phyloP scores from a whole-genome alignment of 1,140 invertebrate species.

The Achroia grisella region DNA sequence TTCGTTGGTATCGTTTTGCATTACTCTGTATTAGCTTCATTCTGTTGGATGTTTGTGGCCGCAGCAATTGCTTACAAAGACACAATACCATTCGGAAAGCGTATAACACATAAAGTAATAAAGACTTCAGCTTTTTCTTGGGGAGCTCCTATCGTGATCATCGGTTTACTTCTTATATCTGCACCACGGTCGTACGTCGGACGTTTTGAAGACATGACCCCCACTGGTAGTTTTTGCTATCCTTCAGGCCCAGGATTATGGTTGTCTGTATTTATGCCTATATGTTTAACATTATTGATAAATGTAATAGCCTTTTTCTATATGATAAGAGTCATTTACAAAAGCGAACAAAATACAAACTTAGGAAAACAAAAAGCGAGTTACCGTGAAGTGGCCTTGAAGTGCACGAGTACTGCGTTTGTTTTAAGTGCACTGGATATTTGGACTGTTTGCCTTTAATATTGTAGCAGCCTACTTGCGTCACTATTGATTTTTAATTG shows the following conservation, averaged over 20 bases:
- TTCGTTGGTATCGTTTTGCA: conserved; percentile 29
- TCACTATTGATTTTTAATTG: conserved; percentile 44
- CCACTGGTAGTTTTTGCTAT: conserved; percentile 25
- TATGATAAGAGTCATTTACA: conserved; percentile 23
- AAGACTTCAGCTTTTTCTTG: conserved; percentile 31
- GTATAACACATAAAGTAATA: conserved; percentile 23
- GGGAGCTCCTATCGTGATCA: conserved; percentile 18
- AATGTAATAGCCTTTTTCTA: conserved; percentile 33
- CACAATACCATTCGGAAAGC: conserved; percentile 10
- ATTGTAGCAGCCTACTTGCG: conserved; percentile 37
- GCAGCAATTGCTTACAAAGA: conserved; percentile 35
- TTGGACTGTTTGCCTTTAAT: conserved; percentile 29
- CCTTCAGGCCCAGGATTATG: conserved; percentile 28
- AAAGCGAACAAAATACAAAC: conserved; percentile 23
- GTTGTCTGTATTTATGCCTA: conserved; percentile 17
- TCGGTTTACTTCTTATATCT: conserved; percentile 16
- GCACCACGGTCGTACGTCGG: conserved; percentile 16
- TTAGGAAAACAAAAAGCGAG: conserved; percentile 20
- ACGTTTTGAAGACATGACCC: conserved; percentile 12
- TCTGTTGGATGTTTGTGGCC: conserved; percentile 45
- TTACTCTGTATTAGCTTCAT: conserved; percentile 36
- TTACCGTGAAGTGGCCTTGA: conserved; percentile 12
- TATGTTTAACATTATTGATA: background rate
- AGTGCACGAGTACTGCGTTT: conserved; percentile 26
- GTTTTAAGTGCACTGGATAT: conserved; percentile 44